A percentile compares a stretch with the other conserved stretches of the same genome.
These are phyloP conservation scores for Caenorhabditis virilis DNA, from an alignment of 2,888 invertebrate species.

Conservation along the genomic window DNA sequence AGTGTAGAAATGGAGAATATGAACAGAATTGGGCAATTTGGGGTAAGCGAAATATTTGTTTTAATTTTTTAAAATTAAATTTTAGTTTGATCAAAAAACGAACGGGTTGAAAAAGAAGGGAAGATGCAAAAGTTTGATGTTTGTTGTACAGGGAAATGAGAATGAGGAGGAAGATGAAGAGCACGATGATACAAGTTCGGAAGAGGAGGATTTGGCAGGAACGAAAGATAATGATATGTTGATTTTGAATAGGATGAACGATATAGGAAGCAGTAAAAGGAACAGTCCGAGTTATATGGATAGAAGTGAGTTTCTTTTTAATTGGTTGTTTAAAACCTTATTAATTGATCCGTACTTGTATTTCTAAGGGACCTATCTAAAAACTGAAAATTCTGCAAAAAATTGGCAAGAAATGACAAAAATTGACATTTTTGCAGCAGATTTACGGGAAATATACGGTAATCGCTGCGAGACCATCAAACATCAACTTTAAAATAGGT, in stretches of 20 bases:
- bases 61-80: constrained; percentile 10
- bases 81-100: background rate
- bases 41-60: constrained; percentile 5
- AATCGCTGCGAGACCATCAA: no score
- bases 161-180: constrained; percentile 20
- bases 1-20: constrained; percentile 37
- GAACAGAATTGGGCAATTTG: constrained; percentile 17
- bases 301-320: no score
- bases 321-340: no score
- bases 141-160: constrained; percentile 19
- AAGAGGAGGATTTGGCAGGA: constrained; percentile 3
- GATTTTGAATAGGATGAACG: constrained; percentile 6
- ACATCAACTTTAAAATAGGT: no score
- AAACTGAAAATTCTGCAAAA: no score
- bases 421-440: no score
- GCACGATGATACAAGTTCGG: constrained; percentile 12
- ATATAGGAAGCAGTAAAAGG: no score
- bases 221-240: constrained; percentile 24
- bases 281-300: no score
- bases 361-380: no score
- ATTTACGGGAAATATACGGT: no score
- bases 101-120: constrained; percentile 28
- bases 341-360: no score
- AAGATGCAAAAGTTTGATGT: constrained; percentile 34
- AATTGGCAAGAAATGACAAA: no score